phyloP scores from a whole-genome alignment of 2,888 invertebrate genomes.

The Rhopalosiphum nymphaeae region DNA sequence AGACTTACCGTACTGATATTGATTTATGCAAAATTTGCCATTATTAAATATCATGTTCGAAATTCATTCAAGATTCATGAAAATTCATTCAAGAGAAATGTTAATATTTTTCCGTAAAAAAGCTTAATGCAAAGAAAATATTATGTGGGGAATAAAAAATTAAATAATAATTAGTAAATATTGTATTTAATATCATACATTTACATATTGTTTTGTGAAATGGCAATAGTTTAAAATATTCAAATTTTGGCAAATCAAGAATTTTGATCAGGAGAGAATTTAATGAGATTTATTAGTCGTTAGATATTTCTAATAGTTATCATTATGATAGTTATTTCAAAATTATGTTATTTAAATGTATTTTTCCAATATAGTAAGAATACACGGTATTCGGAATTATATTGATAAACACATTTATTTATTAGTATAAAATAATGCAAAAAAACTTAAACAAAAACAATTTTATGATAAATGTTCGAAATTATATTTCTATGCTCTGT shows the following conservation, averaged over 20 bases:
- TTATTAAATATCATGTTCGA: not conserved
- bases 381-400: not conserved
- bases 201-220: not conserved
- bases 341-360: not conserved
- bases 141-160: not conserved
- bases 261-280: not conserved
- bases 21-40: not conserved
- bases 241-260: conserved; percentile 15
- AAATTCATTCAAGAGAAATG: not conserved
- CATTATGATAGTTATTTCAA: not conserved
- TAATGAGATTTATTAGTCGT: not conserved
- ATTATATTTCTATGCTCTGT: not conserved
- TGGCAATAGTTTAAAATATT: not conserved
- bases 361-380: not conserved
- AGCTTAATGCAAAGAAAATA: not conserved
- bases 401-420: not conserved
- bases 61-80: too few species aligned
- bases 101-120: not conserved
- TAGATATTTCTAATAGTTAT: not conserved
- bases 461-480: not conserved
- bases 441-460: not conserved
- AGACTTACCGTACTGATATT: not conserved
- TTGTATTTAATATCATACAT: not conserved
- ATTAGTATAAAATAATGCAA: not conserved
- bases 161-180: not conserved